phyloP scores from a whole-genome alignment of 2,888 invertebrate genomes.

The Cosmorhoe ocellata region DNA sequence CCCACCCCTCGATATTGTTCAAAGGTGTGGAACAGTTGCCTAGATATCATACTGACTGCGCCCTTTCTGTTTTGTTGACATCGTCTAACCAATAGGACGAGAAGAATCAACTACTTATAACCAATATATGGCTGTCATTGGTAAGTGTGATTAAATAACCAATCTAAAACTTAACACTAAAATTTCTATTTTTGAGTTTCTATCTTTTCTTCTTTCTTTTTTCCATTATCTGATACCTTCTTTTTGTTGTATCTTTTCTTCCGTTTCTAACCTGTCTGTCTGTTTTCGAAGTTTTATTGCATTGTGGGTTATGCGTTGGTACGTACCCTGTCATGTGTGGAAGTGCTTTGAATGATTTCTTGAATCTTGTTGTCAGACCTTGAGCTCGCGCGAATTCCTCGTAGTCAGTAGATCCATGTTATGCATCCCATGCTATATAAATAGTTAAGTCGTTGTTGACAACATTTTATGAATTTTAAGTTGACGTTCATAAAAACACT shows the following conservation, averaged over 20 bases:
- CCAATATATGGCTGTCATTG: constrained; percentile 97
- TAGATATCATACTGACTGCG: constrained; percentile 81
- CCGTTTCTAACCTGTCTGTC: constrained; percentile 54
- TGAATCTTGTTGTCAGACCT: constrained; percentile 54
- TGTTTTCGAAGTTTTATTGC: constrained; percentile 76
- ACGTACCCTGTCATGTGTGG: constrained; percentile 55
- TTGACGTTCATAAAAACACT: neutral
- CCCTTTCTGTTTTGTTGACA: constrained; percentile 87
- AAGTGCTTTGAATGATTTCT: constrained; percentile 55
- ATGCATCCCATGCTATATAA: constrained; percentile 61
- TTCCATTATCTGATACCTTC: constrained; percentile 52
- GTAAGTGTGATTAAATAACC: constrained; percentile 88
- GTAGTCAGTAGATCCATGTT: constrained; percentile 65
- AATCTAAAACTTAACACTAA: constrained; percentile 79
- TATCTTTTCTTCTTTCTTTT: constrained; percentile 52
- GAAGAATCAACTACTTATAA: constrained; percentile 97
- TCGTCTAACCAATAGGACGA: constrained; percentile 92
- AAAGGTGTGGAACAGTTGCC: constrained; percentile 67
- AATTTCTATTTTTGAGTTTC: constrained; percentile 69
- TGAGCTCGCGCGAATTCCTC: constrained; percentile 51
- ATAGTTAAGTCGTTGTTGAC: neutral
- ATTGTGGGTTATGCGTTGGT: constrained; percentile 81
- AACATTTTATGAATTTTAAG: neutral
- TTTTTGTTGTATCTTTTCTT: constrained; percentile 45
- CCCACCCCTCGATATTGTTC: constrained; percentile 61